phyloP scores from a whole-genome alignment of 2,797 vertebrate species.

The Micromesistius poutassou region DNA sequence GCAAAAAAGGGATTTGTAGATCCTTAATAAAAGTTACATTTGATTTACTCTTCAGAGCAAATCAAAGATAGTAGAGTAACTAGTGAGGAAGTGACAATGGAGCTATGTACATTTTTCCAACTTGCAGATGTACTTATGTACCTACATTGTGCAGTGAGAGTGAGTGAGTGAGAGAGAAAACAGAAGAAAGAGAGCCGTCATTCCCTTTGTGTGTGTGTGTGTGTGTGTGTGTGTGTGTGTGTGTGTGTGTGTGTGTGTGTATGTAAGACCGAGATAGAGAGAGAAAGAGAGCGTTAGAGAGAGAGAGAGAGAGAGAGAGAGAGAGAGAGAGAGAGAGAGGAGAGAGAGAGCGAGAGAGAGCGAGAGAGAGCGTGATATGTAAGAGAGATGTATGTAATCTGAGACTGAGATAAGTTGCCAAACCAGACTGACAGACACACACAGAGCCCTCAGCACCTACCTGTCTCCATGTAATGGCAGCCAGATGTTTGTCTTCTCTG shows the following conservation, averaged over 20 bases:
- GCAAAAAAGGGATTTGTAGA: no score
- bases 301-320: no score
- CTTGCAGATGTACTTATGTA: no score
- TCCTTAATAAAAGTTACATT: not conserved
- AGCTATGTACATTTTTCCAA: not conserved
- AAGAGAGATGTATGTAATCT: slow-evolving; percentile 11
- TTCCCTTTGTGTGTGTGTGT: not conserved
- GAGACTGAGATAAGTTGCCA: slow-evolving; percentile 50
- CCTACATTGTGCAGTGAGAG: not conserved
- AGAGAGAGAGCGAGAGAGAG: no score
- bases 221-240: slow-evolving; percentile 39
- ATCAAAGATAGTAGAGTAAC: not conserved
- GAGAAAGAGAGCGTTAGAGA: no score
- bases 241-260: no score
- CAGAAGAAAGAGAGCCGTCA: not conserved
- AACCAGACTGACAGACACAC: not conserved
- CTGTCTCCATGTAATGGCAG: not conserved
- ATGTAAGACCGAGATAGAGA: no score
- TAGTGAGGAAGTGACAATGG: not conserved
- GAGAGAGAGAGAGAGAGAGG: no score
- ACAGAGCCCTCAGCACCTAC: not conserved
- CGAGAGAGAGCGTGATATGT: no score
- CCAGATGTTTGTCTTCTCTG: not conserved
- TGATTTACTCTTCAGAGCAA: not conserved
- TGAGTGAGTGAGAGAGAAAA: not conserved